Evolutionary conservation across 2,888 invertebrate species (phyloP), one percentile per base, ranked within the genome.

Genomic region (Bibio marci): DNA sequence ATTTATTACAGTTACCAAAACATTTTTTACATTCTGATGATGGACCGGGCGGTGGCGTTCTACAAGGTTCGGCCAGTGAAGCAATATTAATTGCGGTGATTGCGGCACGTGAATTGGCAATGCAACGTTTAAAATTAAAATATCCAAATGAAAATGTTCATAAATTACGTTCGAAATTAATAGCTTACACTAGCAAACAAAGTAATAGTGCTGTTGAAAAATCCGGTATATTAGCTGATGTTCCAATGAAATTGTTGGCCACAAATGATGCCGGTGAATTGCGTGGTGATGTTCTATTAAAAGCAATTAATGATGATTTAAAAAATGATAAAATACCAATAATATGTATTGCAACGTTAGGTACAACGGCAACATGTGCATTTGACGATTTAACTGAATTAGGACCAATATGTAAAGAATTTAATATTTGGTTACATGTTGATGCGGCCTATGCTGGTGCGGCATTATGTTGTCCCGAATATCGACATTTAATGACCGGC

Each of bases 361-460:
- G 92, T 1, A 88, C 90, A 0, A 92, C 92, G 1, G 81, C 80
- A 6, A 82, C 82, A 1, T 70, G 70, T 50, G 85, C 91, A 0
- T 94, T 90, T 55, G 97, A 97, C 58, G 77, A 83, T 46, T 62
- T 97, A 13, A 66, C 72, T 17, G 85, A 88, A 57, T 56, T 97
- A 31, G 90, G 87, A 1, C 75, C 77, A 7, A 69, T 95, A 26
- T 92, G 94, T 52, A 66, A 73, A 33, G 61, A 73, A 48, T 65
- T 75, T 46, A 64, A 72, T 17, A 62, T 94, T 2, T 97, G 95
- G 94, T 63, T 94, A 22, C 97, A 97, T 55, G 76, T 95, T 2
- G 97, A 97, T 54, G 95, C 94, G 2, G 95, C 95, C 0, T 97
- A 97, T 56, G 95, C 94, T 3, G 85, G 95, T 1, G 75, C 82